A percentile compares a stretch with the other conserved stretches of the same genome.
Conservation (phyloP, 2,888 invertebrate genomes). For the Arrhopalites spinosus region DNA sequence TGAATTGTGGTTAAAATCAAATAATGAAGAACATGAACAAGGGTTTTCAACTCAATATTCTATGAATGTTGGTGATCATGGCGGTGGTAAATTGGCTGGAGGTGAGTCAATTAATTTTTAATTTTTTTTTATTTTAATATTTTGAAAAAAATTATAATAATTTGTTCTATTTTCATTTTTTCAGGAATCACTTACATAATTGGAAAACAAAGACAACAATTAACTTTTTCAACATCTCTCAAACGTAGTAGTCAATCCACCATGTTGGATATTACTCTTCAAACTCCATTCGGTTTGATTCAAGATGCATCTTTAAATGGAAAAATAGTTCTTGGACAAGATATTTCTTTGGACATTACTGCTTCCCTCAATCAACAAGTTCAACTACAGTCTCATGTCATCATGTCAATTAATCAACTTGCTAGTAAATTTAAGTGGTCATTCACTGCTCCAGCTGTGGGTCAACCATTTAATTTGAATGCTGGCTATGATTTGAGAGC, state of each 20-base stretch:
- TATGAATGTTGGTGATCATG: slow-evolving; percentile 16
- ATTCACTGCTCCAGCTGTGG: slow-evolving; percentile 42
- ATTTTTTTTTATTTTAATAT: no score
- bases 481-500: slow-evolving; percentile 44
- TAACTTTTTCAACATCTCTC: slow-evolving; percentile 35
- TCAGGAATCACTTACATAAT: slow-evolving; percentile 43
- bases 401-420: slow-evolving; percentile 38
- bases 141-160: no score
- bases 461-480: slow-evolving; percentile 45
- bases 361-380: slow-evolving; percentile 40
- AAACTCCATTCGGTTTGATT: slow-evolving; percentile 45
- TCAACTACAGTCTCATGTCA: slow-evolving; percentile 29
- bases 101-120: no score
- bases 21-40: slow-evolving; percentile 32
- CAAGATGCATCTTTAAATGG: slow-evolving; percentile 25
- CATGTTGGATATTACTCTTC: slow-evolving; percentile 41
- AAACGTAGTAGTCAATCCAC: slow-evolving; percentile 28
- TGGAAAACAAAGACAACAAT: slow-evolving; percentile 23
- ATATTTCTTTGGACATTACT: slow-evolving; percentile 36
- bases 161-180: no score
- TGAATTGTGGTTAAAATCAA: slow-evolving; percentile 41
- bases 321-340: slow-evolving; percentile 19
- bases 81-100: slow-evolving; percentile 34
- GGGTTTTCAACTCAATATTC: slow-evolving; percentile 44
- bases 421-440: slow-evolving; percentile 39